phyloP scores from a whole-genome alignment of 1,140 invertebrate species.

The Geopemphigus sp. region DNA sequence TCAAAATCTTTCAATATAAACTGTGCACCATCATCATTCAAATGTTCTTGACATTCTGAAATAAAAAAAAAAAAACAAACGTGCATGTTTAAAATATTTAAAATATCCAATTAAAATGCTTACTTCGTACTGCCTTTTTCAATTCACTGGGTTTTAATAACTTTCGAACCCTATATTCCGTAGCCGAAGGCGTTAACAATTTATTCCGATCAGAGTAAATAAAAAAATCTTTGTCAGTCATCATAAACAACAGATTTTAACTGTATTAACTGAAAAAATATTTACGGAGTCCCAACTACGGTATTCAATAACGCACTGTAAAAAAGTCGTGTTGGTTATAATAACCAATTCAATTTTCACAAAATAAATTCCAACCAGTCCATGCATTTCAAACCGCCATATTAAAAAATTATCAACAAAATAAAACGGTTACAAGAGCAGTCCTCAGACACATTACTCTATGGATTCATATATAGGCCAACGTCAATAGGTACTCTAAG shows the following conservation, averaged over 20 bases:
- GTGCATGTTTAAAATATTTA: background rate
- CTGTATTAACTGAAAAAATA: no score
- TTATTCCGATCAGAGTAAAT: slow-evolving; percentile 26
- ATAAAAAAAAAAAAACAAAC: background rate
- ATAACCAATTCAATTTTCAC: no score
- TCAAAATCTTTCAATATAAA: slow-evolving; percentile 29
- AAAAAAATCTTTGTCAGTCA: slow-evolving; percentile 1
- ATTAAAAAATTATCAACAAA: no score
- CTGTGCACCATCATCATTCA: background rate
- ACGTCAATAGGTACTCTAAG: no score
- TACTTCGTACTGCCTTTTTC: background rate
- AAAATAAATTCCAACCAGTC: no score
- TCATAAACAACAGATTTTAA: background rate
- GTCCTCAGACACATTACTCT: no score
- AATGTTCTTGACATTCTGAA: slow-evolving; percentile 22
- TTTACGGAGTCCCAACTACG: no score
- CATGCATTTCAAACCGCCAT: no score
- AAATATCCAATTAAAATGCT: background rate
- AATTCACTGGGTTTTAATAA: background rate
- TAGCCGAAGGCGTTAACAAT: background rate
- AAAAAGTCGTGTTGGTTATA: no score
- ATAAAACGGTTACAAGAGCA: no score
- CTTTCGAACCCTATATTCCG: slow-evolving; percentile 23
- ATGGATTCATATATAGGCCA: no score
- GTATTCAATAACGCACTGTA: no score